Base-by-base conservation (phyloP, 2,797 vertebrate species). In the Acrossocheilus wenchowensis region DNA sequence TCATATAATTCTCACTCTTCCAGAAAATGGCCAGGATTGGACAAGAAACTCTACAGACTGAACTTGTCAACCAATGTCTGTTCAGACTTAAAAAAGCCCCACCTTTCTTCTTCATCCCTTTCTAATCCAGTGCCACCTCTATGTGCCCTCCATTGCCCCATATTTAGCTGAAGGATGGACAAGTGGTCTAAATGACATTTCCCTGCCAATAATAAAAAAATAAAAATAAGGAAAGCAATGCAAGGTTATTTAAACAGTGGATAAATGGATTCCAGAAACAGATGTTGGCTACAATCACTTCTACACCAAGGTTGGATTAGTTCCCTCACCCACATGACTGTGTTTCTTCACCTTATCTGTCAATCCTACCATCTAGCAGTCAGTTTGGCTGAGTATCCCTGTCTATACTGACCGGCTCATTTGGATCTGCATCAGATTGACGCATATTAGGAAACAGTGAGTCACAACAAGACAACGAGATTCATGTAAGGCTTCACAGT, bases 81-180 rank as follows among this genome's bases (percentile, higher is more conserved):
- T 26, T 10, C 57, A 57, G 87, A 79, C 89, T 86, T 82, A 41
- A 86, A 88, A 79, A 90, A 48, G 74, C 54, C 64, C 83, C 84
- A 83, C 87, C 79, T 84, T 87, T 91, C 81, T 87, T 85, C 87
- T 82, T 81, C 86, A 90, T 91, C 87, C 90, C 90, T 91, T 91
- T 87, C 72, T 91, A 92, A 91, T 92, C 84, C 90, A 87, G 91
- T 86, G 78, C 75, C 17, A 72, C 87, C 75, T 89, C 60, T 57
- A 85, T 78, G 74, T 84, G 88, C 85, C 78, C 48, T 87, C 87
- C 81, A 83, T 85, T 90, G 90, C 82, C 81, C 95, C 95, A 94
- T 91, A 93, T 94, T 95, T 95, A 95, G 94, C 94, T 86, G 90
- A 93, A 92, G 92, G 93, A 91, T 91, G 91, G 91, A 91, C 82